Percentiles rank a stretch among this genome's conserved stretches.
These are phyloP conservation scores for Cantharis rufa DNA, from an alignment of 2,888 invertebrate genomes.

Conservation along the genomic window DNA sequence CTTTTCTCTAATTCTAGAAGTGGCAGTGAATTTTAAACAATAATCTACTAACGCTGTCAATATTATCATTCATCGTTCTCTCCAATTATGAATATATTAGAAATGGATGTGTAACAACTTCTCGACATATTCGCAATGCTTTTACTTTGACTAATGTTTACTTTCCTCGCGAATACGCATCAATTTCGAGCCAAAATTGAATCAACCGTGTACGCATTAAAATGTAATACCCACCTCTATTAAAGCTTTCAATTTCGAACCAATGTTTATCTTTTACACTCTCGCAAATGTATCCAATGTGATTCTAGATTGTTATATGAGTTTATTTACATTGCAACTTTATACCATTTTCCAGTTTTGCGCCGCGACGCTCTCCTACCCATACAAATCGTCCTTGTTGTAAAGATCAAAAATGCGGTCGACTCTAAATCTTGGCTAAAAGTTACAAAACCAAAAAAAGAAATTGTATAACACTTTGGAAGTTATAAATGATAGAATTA, in stretches of 20 bases:
- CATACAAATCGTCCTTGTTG: constrained; percentile 14
- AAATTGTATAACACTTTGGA: constrained; percentile 20
- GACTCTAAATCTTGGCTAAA: constrained; percentile 32
- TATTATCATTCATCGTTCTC: constrained; percentile 51
- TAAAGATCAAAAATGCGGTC: constrained; percentile 34
- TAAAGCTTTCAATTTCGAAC: constrained; percentile 53
- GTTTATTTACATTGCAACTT: constrained; percentile 46
- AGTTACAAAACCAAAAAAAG: constrained; percentile 30
- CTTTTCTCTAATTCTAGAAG: constrained; percentile 54
- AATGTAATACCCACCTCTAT: constrained; percentile 55
- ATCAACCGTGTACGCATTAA: constrained; percentile 52
- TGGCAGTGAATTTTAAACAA: constrained; percentile 54
- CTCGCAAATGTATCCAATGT: constrained; percentile 43
- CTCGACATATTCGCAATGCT: constrained; percentile 27
- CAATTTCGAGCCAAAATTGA: constrained; percentile 49
- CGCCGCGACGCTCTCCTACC: constrained; percentile 8
- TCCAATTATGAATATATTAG: constrained; percentile 47
- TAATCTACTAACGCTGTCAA: constrained; percentile 52
- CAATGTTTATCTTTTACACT: constrained; percentile 54
- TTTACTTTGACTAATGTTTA: constrained; percentile 43
- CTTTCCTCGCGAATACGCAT: constrained; percentile 47
- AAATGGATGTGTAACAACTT: constrained; percentile 43
- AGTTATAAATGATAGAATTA: constrained; percentile 36
- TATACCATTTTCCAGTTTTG: constrained; percentile 31
- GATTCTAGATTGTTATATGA: constrained; percentile 42